Percentiles rank a stretch among this genome's conserved stretches.
Evolutionary conservation across 2,113 vertebrate genomes (phyloP).

Genomic region (Grantiella picta): DNA sequence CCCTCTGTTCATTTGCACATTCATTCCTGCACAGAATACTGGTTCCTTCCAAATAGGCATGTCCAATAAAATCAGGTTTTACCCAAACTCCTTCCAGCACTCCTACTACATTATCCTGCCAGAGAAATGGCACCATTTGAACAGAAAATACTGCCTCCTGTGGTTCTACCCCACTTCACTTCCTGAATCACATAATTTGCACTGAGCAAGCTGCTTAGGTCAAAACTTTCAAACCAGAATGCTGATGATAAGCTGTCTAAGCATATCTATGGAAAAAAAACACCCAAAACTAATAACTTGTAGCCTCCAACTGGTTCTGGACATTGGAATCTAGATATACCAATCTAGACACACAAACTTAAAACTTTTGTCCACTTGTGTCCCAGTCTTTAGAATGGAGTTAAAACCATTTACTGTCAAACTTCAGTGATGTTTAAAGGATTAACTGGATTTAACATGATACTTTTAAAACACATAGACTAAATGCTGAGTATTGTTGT

Average conservation of each 20-base stretch:
- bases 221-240: not conserved
- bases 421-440: not conserved
- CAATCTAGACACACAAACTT: not conserved
- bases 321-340: not conserved
- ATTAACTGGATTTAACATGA: not conserved
- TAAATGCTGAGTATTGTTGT: not conserved
- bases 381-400: not conserved
- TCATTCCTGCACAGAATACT: not conserved
- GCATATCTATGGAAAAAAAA: not conserved
- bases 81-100: not conserved
- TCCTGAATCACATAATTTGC: not conserved
- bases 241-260: not conserved
- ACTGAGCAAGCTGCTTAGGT: not conserved
- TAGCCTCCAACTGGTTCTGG: not conserved
- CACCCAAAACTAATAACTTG: not conserved
- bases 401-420: not conserved
- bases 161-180: not conserved
- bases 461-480: not conserved
- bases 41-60: not conserved
- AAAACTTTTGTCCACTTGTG: not conserved
- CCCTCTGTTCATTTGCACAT: not conserved
- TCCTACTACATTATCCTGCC: not conserved
- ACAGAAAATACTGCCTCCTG: not conserved
- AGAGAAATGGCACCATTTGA: not conserved
- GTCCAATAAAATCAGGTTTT: not conserved